Base-by-base conservation (phyloP, 1,140 invertebrate genomes). In the Bombus turneri region DNA sequence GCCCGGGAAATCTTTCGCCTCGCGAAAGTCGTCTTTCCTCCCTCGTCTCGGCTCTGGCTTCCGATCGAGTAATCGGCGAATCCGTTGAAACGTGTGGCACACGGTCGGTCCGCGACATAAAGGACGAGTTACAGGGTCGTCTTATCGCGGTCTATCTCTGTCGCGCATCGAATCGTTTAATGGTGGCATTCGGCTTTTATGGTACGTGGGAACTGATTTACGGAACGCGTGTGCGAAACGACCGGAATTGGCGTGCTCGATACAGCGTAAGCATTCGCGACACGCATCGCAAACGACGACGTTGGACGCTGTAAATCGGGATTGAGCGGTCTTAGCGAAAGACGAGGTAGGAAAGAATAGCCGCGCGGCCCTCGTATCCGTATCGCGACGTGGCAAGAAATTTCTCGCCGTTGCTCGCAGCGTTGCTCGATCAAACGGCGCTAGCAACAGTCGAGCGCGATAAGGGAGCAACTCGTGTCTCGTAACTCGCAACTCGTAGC, bases 91-190 rank as follows among this genome's bases (percentile, higher is more conserved):
- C 34, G 31, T 62, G 28, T 62, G 31, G 31, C 18, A 68, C 25
- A 37, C 22, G 13, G 9, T 34, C 15, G 22, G 8, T 37, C 22
- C 18, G 15, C 15, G 43, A 10, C 15, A 6, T 13, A 41, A 39
- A 31, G 47, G 53, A 47, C 64, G 43, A 28, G 82, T 31, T 37
- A 77, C 41, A 34, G 64, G 34, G 28, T 57, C 72, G 83, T 82
- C 86, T 91, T 88, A 87, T 91, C 88, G 87, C 79, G 81, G 80
- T 85, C 75, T 91, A 92, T 91, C 91, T 74, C 43, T 47, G 57
- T 69, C 57, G 76, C 71, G 62, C 71, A 87, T 92, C 88, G 87
- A 77, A 80, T 37, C 80, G 82, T 88, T 91, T 90, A 92, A 92
- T 86, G 80, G 84, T 81, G 77, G 73, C 82, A 57, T 75, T 85